Evolutionary conservation across 2,888 invertebrate genomes (phyloP).

Genomic region (Pelosia muscerda): DNA sequence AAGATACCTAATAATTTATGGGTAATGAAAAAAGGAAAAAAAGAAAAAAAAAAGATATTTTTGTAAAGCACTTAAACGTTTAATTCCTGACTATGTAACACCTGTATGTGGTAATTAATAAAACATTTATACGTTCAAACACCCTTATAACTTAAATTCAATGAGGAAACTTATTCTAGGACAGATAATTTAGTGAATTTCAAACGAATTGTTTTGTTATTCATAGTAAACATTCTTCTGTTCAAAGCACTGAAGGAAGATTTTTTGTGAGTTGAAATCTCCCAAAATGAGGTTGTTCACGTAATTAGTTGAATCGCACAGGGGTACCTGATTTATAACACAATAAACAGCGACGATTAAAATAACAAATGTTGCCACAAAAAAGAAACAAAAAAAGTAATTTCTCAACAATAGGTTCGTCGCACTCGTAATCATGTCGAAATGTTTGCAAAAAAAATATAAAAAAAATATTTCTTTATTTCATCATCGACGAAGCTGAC

Average conservation of each 20-base stretch:
- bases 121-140: background rate
- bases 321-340: background rate
- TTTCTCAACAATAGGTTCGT: conserved; percentile 5
- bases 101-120: background rate
- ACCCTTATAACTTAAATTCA: background rate
- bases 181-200: background rate
- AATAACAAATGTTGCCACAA: background rate
- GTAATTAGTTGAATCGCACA: background rate
- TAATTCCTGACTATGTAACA: background rate
- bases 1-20: too few species aligned
- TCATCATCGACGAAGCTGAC: background rate
- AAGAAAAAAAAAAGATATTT: too few species aligned
- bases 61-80: too few species aligned
- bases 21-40: too few species aligned
- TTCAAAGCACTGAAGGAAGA: background rate
- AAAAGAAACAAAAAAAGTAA: background rate
- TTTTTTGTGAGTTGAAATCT: background rate
- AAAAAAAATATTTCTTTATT: background rate
- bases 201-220: background rate
- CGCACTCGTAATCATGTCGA: conserved; percentile 9
- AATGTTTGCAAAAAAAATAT: background rate
- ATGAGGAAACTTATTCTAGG: background rate
- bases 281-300: background rate
- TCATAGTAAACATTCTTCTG: background rate
- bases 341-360: background rate